Conservation (phyloP, 2,113 vertebrate species). For the Myiozetetes cayanensis region DNA sequence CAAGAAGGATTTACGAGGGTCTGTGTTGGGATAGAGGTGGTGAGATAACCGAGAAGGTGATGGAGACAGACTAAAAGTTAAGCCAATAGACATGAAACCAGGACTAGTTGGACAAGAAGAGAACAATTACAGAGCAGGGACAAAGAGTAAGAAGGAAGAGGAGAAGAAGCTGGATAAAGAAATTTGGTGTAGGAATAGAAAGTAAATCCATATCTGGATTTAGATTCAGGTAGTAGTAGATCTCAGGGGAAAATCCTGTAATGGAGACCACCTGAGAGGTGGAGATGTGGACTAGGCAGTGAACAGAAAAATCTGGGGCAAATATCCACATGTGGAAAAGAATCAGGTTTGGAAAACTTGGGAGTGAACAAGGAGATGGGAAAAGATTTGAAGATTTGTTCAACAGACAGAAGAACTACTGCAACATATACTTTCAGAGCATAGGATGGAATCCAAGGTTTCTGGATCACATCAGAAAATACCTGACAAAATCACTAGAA, state of each 20-base stretch:
- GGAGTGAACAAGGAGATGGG: background rate
- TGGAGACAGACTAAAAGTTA: background rate
- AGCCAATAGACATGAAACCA: background rate
- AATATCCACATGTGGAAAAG: background rate
- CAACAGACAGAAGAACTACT: background rate
- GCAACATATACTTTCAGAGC: background rate
- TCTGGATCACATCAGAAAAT: constrained; percentile 28
- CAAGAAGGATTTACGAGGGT: background rate
- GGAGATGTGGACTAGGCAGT: background rate
- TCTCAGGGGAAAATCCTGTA: background rate
- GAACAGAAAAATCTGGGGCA: background rate
- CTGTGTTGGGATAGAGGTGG: background rate
- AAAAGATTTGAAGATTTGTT: background rate
- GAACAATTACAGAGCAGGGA: background rate
- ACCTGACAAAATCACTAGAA: constrained; percentile 5
- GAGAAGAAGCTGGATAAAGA: background rate
- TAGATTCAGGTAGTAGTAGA: background rate
- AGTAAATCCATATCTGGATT: constrained; percentile 3
- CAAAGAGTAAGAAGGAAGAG: background rate
- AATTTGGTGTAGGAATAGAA: background rate
- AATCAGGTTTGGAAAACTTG: background rate
- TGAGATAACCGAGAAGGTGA: background rate
- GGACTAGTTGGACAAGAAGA: background rate
- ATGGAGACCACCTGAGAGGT: constrained; percentile 1
- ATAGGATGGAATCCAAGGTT: constrained; percentile 5